Percentiles rank a stretch among this genome's conserved stretches.
Conservation (phyloP, 2,888 invertebrate species). For the Leistus spinibarbis region DNA sequence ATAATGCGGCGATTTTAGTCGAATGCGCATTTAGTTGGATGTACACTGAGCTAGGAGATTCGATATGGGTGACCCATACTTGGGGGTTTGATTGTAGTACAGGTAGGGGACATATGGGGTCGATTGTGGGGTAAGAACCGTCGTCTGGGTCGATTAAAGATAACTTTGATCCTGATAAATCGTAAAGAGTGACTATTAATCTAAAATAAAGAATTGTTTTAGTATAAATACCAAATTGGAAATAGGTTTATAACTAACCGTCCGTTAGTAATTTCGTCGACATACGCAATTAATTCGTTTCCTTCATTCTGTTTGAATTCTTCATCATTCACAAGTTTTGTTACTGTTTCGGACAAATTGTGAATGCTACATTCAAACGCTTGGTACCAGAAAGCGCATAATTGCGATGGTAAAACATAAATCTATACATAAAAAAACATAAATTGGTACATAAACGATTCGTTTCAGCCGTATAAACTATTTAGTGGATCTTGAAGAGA, state of each 20-base stretch:
- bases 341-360: conserved; percentile 58
- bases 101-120: conserved; percentile 66
- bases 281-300: conserved; percentile 57
- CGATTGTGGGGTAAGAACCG: conserved; percentile 60
- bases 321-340: conserved; percentile 56
- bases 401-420: conserved; percentile 61
- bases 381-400: conserved; percentile 61
- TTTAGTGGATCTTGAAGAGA: too few species aligned
- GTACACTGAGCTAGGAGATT: conserved; percentile 66
- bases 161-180: conserved; percentile 60
- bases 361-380: conserved; percentile 60
- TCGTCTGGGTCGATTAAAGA: conserved; percentile 62
- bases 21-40: conserved; percentile 64
- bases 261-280: conserved; percentile 57
- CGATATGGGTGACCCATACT: conserved; percentile 65
- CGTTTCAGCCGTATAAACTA: not conserved
- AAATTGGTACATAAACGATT: not conserved
- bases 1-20: conserved; percentile 57
- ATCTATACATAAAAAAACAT: conserved; percentile 53
- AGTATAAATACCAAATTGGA: not conserved
- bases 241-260: conserved; percentile 50
- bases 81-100: conserved; percentile 66
- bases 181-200: conserved; percentile 69
- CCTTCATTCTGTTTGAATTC: conserved; percentile 61
- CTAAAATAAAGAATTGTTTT: conserved; percentile 57